Evolutionary conservation across 2,113 vertebrate species (phyloP).

Genomic region (Alaudala cheleensis): DNA sequence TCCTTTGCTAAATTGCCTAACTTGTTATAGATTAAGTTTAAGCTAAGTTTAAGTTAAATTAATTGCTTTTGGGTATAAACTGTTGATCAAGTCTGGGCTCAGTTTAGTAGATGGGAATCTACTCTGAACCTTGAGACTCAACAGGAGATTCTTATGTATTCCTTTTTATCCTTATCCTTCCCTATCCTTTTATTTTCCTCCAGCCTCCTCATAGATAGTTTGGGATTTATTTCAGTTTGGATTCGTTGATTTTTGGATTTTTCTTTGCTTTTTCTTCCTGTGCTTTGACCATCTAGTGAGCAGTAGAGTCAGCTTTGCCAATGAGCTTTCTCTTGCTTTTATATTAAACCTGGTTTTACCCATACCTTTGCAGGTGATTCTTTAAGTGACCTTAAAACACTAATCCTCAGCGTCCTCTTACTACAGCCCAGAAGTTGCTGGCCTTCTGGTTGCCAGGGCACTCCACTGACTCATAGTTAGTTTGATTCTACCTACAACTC

Average conservation of each 20-base stretch:
- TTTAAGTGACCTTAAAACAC: neutral
- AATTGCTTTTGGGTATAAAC: neutral
- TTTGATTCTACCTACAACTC: neutral
- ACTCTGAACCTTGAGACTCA: neutral
- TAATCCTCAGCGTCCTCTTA: neutral
- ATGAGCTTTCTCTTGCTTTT: neutral
- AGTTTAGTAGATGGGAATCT: accelerated
- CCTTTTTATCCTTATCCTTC: neutral
- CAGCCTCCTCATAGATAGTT: neutral
- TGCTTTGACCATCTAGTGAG: neutral
- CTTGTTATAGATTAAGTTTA: neutral
- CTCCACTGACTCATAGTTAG: neutral
- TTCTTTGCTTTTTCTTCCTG: neutral
- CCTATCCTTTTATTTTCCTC: neutral
- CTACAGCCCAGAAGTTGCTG: neutral
- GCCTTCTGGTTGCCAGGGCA: neutral
- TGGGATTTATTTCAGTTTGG: neutral
- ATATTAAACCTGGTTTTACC: neutral
- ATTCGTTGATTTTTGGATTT: neutral
- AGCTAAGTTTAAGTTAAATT: neutral
- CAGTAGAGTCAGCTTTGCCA: neutral
- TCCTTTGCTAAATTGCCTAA: neutral
- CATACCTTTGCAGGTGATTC: neutral
- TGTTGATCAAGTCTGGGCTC: neutral
- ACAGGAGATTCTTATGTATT: neutral